Conservation (phyloP, 1,140 invertebrate species). For the Globodera ellingtonae region DNA sequence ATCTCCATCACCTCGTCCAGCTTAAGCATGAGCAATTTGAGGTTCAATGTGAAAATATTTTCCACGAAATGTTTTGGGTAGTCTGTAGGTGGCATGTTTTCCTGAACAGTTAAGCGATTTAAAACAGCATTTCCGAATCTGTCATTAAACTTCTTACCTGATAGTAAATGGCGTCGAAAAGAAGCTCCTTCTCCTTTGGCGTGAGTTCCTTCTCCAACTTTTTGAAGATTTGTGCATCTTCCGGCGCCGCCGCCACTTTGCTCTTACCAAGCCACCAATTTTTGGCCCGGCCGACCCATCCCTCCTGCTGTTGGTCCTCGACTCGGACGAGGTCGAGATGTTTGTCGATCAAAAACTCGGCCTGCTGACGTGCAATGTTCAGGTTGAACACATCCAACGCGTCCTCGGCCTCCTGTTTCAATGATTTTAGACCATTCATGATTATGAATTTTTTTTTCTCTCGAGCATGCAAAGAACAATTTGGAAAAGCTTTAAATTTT, state of each 20-base stretch:
- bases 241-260: constrained; percentile 38
- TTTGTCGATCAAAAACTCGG: constrained; percentile 78
- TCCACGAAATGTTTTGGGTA: constrained; percentile 65
- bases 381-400: constrained; percentile 87
- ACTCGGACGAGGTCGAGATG: constrained; percentile 69
- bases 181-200: constrained; percentile 83
- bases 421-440: too few relatives aligned
- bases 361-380: constrained; percentile 83
- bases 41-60: constrained; percentile 54
- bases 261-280: constrained; percentile 76
- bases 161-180: constrained; percentile 93
- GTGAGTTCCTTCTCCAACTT: constrained; percentile 74
- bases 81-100: constrained; percentile 65
- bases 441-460: too few relatives aligned
- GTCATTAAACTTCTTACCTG: constrained; percentile 74
- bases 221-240: constrained; percentile 40
- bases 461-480: constrained; percentile 8
- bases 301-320: constrained; percentile 72
- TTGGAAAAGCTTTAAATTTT: constrained; percentile 1
- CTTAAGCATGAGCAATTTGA: constrained; percentile 48
- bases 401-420: constrained; percentile 53
- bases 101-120: constrained; percentile 37
- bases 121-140: too few relatives aligned
- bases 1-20: constrained; percentile 65
- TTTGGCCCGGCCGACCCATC: constrained; percentile 70